Base-by-base conservation (phyloP, 2,888 invertebrate genomes). In the Ecliptopera silaceata region DNA sequence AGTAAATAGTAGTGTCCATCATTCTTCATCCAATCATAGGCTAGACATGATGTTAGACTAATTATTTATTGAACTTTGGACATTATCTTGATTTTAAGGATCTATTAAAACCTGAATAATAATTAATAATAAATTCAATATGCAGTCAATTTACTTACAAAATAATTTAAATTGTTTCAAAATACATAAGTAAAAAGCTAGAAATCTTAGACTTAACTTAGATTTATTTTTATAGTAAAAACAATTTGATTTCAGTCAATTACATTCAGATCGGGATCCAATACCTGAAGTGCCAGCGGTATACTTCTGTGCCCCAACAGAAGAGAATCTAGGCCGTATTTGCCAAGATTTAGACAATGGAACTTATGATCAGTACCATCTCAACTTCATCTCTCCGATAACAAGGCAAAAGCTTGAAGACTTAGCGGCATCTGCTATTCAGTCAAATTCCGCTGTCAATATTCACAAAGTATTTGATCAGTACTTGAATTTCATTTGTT, bases 221-320 rank as follows among this genome's bases (percentile, higher is more conserved):
- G 22, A 1, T 26, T 2, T 8, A 26, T 26, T 10, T 36, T 36
- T 8, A 15, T 10, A 15, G 3, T 10, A 6, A 10, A 36, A 15
- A 15, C 15, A 15, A 6, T 15, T 15, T 36, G 8, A 36, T 36
- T 36, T 10, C 84, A 97, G 97, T 31, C 96, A 96, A 82, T 88
- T 97, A 49, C 97, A 97, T 86, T 96, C 97, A 5, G 96, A 97
- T 77, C 93, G 97, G 57, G 97, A 97, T 80, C 93, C 95, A n/a
- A 98, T 99, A 74, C 98, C 99, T 4, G 99, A 99, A 91, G 99
- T 99, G 1, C 99, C 99, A 44, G 99, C 98, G 0, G 95, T 99
- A 34, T 99, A 99, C 83, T 99, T 99, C 85, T 98, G 99, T 83
- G 94, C 97, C 65, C 99, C 99, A 2, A 96, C 96, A 10, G 97